Conservation (phyloP, 2,888 invertebrate genomes). For the Hypercompe scribonia region DNA sequence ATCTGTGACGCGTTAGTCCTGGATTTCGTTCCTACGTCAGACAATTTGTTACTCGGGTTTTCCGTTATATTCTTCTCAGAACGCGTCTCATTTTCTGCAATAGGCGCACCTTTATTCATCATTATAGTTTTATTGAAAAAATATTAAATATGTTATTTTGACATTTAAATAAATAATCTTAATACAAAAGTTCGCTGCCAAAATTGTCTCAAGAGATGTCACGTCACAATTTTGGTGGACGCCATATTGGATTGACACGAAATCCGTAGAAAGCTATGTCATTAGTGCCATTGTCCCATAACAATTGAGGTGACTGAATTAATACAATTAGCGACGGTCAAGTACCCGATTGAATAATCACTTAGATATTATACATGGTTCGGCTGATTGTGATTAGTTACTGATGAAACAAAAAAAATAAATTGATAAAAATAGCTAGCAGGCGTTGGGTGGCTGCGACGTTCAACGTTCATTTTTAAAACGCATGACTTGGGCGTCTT, state of each 20-base stretch:
- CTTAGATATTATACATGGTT: slow-evolving; percentile 13
- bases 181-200: background rate
- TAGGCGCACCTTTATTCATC: background rate
- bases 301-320: slow-evolving; percentile 48
- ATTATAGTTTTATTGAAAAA: background rate
- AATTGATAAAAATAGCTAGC: background rate
- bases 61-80: background rate
- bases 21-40: background rate
- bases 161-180: background rate
- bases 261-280: slow-evolving; percentile 50
- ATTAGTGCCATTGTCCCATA: slow-evolving; percentile 52
- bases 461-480: background rate
- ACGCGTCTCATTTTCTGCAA: background rate
- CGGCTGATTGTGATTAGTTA: background rate
- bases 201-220: slow-evolving; percentile 9
- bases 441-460: background rate
- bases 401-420: background rate
- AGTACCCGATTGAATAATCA: slow-evolving; percentile 44
- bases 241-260: slow-evolving; percentile 36
- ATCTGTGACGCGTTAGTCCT: background rate
- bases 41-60: background rate
- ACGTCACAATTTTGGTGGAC: slow-evolving; percentile 37
- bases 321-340: slow-evolving; percentile 49
- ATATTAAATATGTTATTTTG: background rate
- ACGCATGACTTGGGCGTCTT: background rate